phyloP scores from a whole-genome alignment of 2,797 vertebrate genomes.

The Leptodactylus fallax region DNA sequence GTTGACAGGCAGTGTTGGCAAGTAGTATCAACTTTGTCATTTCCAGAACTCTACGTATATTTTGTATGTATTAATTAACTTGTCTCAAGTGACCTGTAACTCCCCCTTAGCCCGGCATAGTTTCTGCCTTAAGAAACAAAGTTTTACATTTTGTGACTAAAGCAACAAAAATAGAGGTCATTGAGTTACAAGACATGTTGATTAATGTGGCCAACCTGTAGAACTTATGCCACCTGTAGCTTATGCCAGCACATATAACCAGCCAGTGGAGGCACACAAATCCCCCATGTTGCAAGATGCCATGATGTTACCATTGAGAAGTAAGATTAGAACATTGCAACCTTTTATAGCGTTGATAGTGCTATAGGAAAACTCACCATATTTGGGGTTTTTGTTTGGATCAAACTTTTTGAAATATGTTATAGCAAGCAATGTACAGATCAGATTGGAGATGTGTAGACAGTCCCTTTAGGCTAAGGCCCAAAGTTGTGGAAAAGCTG shows the following conservation, averaged over 20 bases:
- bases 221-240: not conserved
- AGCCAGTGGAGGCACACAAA: not conserved
- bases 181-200: not conserved
- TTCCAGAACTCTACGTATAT: conserved; percentile 22
- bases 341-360: not conserved
- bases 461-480: too few relatives aligned
- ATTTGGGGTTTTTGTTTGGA: not conserved
- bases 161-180: not conserved
- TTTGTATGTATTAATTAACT: conserved; percentile 29
- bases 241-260: not conserved
- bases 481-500: too few relatives aligned
- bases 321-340: not conserved
- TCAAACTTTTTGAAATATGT: not conserved
- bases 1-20: conserved; percentile 49
- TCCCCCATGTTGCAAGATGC: not conserved
- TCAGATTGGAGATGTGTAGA: too few relatives aligned
- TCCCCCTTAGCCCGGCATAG: not conserved
- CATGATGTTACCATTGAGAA: not conserved
- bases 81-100: not conserved
- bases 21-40: not conserved
- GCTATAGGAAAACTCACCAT: not conserved
- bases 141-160: not conserved
- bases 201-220: not conserved
- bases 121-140: not conserved
- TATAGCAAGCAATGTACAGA: too few relatives aligned